These are phyloP conservation scores for Trematomus loennbergii DNA, from an alignment of 2,113 vertebrate species.

Conservation along the genomic window DNA sequence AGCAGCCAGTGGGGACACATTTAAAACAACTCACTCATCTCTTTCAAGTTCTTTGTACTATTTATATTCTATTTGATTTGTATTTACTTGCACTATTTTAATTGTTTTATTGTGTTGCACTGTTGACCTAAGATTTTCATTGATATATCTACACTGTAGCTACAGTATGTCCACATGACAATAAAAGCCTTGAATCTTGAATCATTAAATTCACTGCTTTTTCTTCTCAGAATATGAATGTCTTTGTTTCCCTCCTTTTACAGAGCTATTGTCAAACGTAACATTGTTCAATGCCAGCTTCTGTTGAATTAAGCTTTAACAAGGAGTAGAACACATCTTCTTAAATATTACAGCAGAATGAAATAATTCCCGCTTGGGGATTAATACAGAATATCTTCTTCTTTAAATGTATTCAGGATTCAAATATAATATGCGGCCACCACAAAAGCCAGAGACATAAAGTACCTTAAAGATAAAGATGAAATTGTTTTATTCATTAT, in stretches of 20 bases:
- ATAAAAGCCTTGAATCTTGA: too few relatives aligned
- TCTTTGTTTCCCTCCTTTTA: background rate
- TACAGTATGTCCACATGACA: too few relatives aligned
- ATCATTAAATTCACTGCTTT: too few relatives aligned
- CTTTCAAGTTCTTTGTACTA: background rate
- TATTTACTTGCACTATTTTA: too few relatives aligned
- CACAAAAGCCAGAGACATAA: constrained; percentile 27
- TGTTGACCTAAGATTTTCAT: too few relatives aligned
- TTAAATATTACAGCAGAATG: too few relatives aligned
- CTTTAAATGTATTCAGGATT: constrained; percentile 27
- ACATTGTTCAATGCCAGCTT: background rate
- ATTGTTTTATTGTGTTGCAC: too few relatives aligned
- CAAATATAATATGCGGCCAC: constrained; percentile 10
- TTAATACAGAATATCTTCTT: too few relatives aligned
- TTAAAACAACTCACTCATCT: constrained; percentile 15
- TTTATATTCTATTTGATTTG: too few relatives aligned
- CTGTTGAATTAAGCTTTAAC: constrained; percentile 39
- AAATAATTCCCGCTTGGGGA: too few relatives aligned
- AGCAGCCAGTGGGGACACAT: constrained; percentile 16
- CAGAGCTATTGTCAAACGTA: constrained; percentile 39
- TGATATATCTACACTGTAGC: too few relatives aligned
- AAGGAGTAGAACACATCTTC: constrained; percentile 25
- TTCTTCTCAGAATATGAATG: too few relatives aligned
- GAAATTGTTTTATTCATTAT: constrained; percentile 48
- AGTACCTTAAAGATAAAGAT: constrained; percentile 20